phyloP scores from a whole-genome alignment of 2,888 invertebrate species.

The Oscheius sp. region DNA sequence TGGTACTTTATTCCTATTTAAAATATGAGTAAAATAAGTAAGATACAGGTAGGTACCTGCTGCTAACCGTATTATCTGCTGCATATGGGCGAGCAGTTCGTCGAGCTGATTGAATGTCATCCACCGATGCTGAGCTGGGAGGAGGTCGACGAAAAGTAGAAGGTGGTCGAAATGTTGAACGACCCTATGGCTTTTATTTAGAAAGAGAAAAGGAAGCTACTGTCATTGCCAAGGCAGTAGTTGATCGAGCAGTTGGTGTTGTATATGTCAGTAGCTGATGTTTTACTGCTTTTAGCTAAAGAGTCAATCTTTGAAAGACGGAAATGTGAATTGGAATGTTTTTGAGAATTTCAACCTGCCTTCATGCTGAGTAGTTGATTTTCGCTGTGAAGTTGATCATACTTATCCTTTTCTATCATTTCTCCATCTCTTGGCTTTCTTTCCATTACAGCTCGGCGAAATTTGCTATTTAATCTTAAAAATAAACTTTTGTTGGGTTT shows the following conservation, averaged over 20 bases:
- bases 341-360: background rate
- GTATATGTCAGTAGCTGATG: constrained; percentile 66
- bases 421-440: constrained; percentile 34
- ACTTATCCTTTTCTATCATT: constrained; percentile 42
- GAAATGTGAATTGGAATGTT: too few species aligned
- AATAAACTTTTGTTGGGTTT: background rate
- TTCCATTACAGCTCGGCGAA: constrained; percentile 43
- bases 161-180: constrained; percentile 40
- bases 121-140: constrained; percentile 10
- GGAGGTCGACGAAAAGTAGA: constrained; percentile 19
- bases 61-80: background rate
- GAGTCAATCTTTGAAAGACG: background rate
- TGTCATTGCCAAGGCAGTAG: constrained; percentile 53
- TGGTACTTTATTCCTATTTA: background rate
- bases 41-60: too few species aligned
- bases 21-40: background rate
- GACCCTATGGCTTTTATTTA: constrained; percentile 19
- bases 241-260: constrained; percentile 53
- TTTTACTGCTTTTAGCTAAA: constrained; percentile 59
- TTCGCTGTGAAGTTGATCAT: constrained; percentile 42
- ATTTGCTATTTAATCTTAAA: constrained; percentile 51
- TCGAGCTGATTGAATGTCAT: constrained; percentile 3
- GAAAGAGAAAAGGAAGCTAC: constrained; percentile 27
- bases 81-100: background rate
- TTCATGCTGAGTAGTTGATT: constrained; percentile 49